Base-by-base conservation (phyloP, 2,888 invertebrate species). In the Tenthredo mesomela region DNA sequence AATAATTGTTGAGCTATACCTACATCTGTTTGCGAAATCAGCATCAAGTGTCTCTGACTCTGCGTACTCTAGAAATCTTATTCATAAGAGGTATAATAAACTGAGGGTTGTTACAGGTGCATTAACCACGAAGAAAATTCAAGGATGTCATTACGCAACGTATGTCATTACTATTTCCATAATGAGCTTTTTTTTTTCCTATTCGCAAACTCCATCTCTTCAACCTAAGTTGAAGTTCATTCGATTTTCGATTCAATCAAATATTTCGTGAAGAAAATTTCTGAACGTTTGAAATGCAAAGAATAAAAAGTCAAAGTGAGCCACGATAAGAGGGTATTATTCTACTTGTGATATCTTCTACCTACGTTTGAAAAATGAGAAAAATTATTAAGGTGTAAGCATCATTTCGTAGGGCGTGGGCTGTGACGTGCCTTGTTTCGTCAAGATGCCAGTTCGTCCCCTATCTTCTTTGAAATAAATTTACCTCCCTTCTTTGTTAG, bases 401-500 rank as follows among this genome's bases (percentile, higher is more conserved):
- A 18, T 33, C 67, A 25, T 33, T 15, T 67, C 33, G 67, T 15
- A 33, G 7, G 6, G 67, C 29, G 33, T 67, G 67, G 21, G 33
- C 33, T 61, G 70, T 70, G 18, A 70, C 70, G 33, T 70, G 70
- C 70, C 37, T 73, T 73, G 71, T 73, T 73, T 21, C 71, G 71
- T 21, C 18, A 29, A 73, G 71, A 73, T 40, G 40, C 40, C 43
- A 73, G 18, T 67, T 33, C 67, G 18, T 67, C 71, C 43, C 21
- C 71, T 73, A 40, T 40, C 71, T 29, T 73, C 40, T 80, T 61
- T 40, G 61, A 80, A 61, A 58, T 78, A 50, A 77, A 33, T 50
- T 54, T n/a, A 25, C 40, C 7, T 21, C 80, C 80, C 80, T 50
- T 25, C 77, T 54, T 54, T 80, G 80, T 80, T 80, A 61, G 58